Evolutionary conservation across 1,140 invertebrate species (phyloP).

Genomic region (Wiebesia pumilae): DNA sequence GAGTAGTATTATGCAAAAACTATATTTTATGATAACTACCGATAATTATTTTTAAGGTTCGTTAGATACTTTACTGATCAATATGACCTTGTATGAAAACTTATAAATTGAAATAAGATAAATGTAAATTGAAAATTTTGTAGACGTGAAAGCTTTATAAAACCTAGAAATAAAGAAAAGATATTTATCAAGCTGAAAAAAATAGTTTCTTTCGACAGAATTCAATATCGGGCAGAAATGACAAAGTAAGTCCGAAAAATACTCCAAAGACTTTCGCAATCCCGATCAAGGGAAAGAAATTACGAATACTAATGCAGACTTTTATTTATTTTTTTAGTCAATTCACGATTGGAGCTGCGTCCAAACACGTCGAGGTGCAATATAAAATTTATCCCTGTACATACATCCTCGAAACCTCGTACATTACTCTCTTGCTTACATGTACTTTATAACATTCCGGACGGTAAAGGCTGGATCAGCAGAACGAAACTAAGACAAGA

Average conservation of each 20-base stretch:
- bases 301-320: background rate
- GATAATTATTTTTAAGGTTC: background rate
- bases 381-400: slow-evolving; percentile 8
- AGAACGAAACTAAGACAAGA: background rate
- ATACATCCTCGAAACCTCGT: background rate
- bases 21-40: background rate
- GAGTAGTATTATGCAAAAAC: background rate
- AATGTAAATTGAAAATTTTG: too few relatives aligned
- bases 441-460: slow-evolving; percentile 13
- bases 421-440: background rate
- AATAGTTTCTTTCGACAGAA: background rate
- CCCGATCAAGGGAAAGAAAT: background rate
- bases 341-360: slow-evolving; percentile 3
- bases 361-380: background rate
- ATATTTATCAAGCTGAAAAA: background rate
- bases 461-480: background rate
- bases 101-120: too few relatives aligned
- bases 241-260: background rate
- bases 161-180: background rate
- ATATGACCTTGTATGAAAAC: too few relatives aligned
- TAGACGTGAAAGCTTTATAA: background rate
- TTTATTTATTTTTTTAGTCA: background rate
- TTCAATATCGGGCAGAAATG: background rate
- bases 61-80: too few relatives aligned
- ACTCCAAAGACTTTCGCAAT: background rate